These are phyloP conservation scores for Oryzias javanicus DNA, from an alignment of 2,113 vertebrate species.

Conservation along the genomic window DNA sequence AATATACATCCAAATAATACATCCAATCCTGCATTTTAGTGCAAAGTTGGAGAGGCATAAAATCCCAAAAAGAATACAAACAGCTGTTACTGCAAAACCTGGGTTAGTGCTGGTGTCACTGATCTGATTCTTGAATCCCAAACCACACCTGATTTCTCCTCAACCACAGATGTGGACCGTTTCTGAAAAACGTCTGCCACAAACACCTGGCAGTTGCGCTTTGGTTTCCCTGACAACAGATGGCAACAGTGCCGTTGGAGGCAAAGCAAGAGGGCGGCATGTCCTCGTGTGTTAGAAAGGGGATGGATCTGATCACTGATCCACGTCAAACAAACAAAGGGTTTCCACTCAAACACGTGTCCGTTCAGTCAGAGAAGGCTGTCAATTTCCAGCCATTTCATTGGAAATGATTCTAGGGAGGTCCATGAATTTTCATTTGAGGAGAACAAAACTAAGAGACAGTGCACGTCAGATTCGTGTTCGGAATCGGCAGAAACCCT, in stretches of 20 bases:
- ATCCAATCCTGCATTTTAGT: slow-evolving; percentile 62
- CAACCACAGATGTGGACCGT: slow-evolving; percentile 35
- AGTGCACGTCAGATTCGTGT: neutral
- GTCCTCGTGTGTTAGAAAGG: neutral
- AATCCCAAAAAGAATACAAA: slow-evolving; percentile 30
- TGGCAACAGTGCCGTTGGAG: slow-evolving; percentile 26
- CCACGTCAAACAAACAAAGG: neutral
- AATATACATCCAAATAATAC: slow-evolving; percentile 46
- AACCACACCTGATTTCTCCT: slow-evolving; percentile 5
- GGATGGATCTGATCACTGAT: neutral
- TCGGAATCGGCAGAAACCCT: slow-evolving; percentile 14
- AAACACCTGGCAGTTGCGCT: slow-evolving; percentile 29
- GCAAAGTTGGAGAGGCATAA: slow-evolving; percentile 60
- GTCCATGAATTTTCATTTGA: neutral
- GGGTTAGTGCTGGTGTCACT: slow-evolving; percentile 58
- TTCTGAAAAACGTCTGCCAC: slow-evolving; percentile 9
- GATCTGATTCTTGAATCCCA: slow-evolving; percentile 7
- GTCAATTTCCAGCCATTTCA: neutral
- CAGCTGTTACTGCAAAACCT: slow-evolving; percentile 39
- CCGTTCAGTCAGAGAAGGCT: neutral
- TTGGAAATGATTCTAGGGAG: neutral
- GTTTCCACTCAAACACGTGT: neutral
- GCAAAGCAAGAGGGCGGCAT: neutral
- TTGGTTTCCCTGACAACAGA: slow-evolving; percentile 40
- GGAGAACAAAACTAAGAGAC: neutral